A percentile compares a stretch with the other conserved stretches of the same genome.
phyloP scores from a whole-genome alignment of 2,113 vertebrate species.

The Eurystomus gularis region DNA sequence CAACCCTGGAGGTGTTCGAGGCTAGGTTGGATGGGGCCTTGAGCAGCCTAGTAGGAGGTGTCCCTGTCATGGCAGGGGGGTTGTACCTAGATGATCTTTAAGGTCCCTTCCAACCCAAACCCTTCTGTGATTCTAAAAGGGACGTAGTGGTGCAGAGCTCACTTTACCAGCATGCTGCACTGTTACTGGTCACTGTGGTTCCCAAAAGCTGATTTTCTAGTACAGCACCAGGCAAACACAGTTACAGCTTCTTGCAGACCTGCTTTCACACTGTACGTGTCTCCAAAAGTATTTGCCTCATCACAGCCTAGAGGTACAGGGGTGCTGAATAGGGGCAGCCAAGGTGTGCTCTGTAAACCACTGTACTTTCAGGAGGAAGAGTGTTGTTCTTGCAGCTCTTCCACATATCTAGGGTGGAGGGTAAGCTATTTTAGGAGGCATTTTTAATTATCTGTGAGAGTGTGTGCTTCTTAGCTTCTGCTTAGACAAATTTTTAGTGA shows the following conservation, averaged over 20 bases:
- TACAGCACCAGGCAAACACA: not conserved
- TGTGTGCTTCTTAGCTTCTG: not conserved
- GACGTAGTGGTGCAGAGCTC: not conserved
- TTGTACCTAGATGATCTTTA: no score
- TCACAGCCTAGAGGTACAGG: not conserved
- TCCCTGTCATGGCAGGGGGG: no score
- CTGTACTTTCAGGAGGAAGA: not conserved
- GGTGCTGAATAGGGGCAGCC: not conserved
- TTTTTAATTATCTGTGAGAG: not conserved
- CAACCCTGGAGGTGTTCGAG: no score
- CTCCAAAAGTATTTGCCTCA: not conserved
- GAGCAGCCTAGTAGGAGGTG: no score
- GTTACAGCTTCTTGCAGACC: not conserved
- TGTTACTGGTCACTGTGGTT: not conserved
- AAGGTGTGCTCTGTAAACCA: not conserved
- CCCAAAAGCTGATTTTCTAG: not conserved
- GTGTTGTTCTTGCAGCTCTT: not conserved
- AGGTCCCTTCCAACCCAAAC: no score
- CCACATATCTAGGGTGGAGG: not conserved
- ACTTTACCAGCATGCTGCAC: not conserved
- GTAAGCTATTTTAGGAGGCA: not conserved
- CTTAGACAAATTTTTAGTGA: not conserved
- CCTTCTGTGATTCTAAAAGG: not conserved
- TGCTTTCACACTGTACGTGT: accelerated
- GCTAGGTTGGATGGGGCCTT: no score